phyloP scores from a whole-genome alignment of 2,113 vertebrate species.

The Trichomycterus rosablanca region DNA sequence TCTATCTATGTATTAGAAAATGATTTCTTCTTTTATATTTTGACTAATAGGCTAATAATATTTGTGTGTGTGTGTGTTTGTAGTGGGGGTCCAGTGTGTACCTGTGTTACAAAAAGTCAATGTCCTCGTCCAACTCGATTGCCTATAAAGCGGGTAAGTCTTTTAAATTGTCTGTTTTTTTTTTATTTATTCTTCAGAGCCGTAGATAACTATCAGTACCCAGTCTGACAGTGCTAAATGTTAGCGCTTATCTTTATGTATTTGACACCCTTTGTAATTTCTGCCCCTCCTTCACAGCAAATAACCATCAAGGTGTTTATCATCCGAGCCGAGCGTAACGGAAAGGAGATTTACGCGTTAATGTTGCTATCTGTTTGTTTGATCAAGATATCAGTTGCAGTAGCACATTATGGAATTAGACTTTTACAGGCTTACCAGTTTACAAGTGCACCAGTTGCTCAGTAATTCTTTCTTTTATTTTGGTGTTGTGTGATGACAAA shows the following conservation, averaged over 20 bases:
- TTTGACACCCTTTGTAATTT: conserved; percentile 14
- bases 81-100: conserved; percentile 98
- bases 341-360: background rate
- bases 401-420: too few relatives aligned
- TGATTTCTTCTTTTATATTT: too few relatives aligned
- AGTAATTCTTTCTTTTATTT: too few relatives aligned
- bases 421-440: too few relatives aligned
- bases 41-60: too few relatives aligned
- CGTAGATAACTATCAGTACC: too few relatives aligned
- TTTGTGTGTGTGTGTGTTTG: conserved; percentile 19
- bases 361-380: too few relatives aligned
- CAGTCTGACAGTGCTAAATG: conserved; percentile 19
- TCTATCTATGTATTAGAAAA: too few relatives aligned
- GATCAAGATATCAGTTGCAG: too few relatives aligned
- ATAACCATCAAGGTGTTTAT: background rate
- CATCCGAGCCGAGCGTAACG: background rate
- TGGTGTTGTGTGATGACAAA: too few relatives aligned
- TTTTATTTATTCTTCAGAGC: background rate
- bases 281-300: background rate
- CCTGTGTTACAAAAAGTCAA: conserved; percentile 97
- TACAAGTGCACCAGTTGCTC: too few relatives aligned
- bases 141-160: conserved; percentile 94
- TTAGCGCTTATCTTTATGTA: conserved; percentile 6
- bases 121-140: conserved; percentile 91
- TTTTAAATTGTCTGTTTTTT: background rate